Evolutionary conservation across 2,113 vertebrate species (phyloP).

Genomic region (Hippocampus guttulatus): DNA sequence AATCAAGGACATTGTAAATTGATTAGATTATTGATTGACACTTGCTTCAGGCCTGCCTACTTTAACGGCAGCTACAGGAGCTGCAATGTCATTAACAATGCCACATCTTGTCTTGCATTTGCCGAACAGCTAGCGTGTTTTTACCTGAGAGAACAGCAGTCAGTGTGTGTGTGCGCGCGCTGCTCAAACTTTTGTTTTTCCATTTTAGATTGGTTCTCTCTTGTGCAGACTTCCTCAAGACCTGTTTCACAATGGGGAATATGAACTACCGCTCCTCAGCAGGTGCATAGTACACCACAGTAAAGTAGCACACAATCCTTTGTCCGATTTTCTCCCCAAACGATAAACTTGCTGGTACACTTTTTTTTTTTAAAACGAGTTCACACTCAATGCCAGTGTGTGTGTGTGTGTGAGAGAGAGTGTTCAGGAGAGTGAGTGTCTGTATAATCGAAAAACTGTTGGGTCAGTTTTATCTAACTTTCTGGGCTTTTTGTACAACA

Average conservation of each 20-base stretch:
- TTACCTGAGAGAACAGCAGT: no score
- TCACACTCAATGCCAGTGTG: no score
- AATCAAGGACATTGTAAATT: neutral
- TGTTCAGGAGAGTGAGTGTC: no score
- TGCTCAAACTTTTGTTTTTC: neutral
- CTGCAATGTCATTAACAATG: no score
- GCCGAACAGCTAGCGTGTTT: neutral
- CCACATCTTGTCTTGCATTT: neutral
- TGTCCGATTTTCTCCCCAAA: neutral
- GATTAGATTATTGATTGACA: neutral
- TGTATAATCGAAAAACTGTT: no score
- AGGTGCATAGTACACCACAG: neutral
- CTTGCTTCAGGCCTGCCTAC: neutral
- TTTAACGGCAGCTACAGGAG: no score
- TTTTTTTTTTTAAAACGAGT: no score
- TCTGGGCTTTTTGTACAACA: no score
- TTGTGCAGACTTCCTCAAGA: neutral
- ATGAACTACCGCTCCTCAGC: neutral
- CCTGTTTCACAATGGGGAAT: slow-evolving; percentile 6
- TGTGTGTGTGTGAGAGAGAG: no score
- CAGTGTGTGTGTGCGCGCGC: no score
- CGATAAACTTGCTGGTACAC: neutral
- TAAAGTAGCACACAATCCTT: neutral
- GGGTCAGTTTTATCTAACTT: no score
- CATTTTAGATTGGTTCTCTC: neutral